A percentile compares a stretch with the other conserved stretches of the same genome.
Evolutionary conservation across 2,888 invertebrate genomes (phyloP).

Genomic region (Meteorus colon): DNA sequence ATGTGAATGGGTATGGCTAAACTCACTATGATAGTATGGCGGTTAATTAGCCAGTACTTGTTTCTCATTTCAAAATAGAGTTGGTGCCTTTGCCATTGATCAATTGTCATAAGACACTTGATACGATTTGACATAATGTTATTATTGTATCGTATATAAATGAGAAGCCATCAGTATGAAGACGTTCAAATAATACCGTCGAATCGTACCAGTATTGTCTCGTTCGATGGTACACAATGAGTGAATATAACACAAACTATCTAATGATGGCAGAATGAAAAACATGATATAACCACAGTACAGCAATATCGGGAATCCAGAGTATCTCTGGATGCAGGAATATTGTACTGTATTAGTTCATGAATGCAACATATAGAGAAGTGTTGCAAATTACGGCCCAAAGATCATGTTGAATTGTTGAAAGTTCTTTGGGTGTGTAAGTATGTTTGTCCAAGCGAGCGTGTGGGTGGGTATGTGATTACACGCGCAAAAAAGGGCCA

Average conservation of each 20-base stretch:
- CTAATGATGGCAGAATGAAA: background rate
- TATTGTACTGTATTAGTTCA: background rate
- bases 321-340: background rate
- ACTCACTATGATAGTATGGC: background rate
- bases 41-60: background rate
- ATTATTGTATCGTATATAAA: background rate
- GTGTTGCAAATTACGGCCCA: slow-evolving; percentile 48
- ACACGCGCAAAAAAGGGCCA: slow-evolving; percentile 39
- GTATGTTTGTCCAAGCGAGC: too few species aligned
- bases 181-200: background rate
- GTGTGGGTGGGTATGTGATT: slow-evolving; percentile 28
- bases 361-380: background rate
- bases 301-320: background rate
- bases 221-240: background rate
- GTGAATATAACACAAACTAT: background rate
- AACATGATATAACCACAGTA: background rate
- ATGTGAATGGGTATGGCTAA: background rate
- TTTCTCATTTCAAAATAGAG: background rate
- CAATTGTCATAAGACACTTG: background rate
- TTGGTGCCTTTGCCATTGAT: background rate
- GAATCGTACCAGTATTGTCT: background rate
- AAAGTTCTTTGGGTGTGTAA: slow-evolving; percentile 67
- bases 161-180: background rate
- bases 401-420: slow-evolving; percentile 72
- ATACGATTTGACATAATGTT: background rate